Evolutionary conservation across 2,797 vertebrate genomes (phyloP), one percentile per base, ranked within the genome.

Genomic region (Avahi laniger): DNA sequence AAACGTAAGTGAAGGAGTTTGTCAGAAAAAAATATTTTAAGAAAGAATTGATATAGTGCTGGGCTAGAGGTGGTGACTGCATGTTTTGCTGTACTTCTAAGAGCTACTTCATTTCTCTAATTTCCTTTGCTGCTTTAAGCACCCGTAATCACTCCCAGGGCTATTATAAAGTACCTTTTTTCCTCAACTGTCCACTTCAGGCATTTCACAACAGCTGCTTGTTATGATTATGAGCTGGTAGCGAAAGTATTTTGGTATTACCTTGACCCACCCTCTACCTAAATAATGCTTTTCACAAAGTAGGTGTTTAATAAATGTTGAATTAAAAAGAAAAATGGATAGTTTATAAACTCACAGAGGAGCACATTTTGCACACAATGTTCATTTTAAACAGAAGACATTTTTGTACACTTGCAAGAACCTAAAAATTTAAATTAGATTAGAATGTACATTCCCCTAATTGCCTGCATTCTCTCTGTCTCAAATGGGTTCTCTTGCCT

Each of bases 1-100:
- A 97, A 97, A 95, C 38, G 2, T 75, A 89, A 79, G 89, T 35
- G 63, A 83, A 91, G 79, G 91, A 48, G 33, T 90, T 92, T 82
- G 73, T 90, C 50, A 65, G 79, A 13, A 75, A 82, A 86, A 59
- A 24, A 20, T 41, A 35, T 72, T 84, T 93, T 81, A 59, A 85
- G 59, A 50, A 65, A 93, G 52, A 91, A 90, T 85, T 73, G 52
- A 90, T 82, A 43, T 0, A 90, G 50, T 84, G 78, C 30, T 85
- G 38, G 70, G 15, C 35, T 79, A 46, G 35, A 94, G 65, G 81
- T 95, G 61, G 54, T 87, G 35, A 90, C 63, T 90, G 54, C 33
- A 30, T 95, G 67, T 50, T 96, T 92, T 57, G 24, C 18, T 93
- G 48, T 94, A 57, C 69, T 95, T 89, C 14, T 75, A 82, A 97